Conservation (phyloP, 1,140 invertebrate species). For the Pygmarrhopalites habei region DNA sequence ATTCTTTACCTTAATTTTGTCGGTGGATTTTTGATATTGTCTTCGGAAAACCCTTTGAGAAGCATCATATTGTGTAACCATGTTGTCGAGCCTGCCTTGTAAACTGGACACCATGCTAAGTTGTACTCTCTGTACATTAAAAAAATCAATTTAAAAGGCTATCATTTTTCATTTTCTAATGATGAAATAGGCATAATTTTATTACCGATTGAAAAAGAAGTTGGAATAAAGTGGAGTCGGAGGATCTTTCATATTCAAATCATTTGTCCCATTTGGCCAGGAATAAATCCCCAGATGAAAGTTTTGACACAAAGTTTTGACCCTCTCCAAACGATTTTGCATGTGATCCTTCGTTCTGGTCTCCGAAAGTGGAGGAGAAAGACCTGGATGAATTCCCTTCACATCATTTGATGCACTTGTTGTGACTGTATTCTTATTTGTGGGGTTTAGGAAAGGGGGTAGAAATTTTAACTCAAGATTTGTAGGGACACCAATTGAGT, state of each 20-base stretch:
- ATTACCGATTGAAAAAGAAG: conserved; percentile 49
- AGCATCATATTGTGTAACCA: conserved; percentile 51
- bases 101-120: conserved; percentile 53
- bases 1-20: conserved; percentile 47
- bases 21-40: conserved; percentile 42
- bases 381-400: no score
- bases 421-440: no score
- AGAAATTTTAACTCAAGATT: no score
- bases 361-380: no score
- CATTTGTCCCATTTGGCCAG: conserved; percentile 32
- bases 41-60: conserved; percentile 48
- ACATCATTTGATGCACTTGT: no score
- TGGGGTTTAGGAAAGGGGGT: no score
- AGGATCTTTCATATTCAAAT: conserved; percentile 46
- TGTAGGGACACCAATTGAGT: no score
- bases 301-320: conserved; percentile 44
- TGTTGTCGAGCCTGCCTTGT: conserved; percentile 51
- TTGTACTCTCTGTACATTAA: conserved; percentile 26
- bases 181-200: conserved; percentile 9
- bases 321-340: conserved; percentile 36
- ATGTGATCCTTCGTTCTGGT: not conserved
- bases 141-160: not conserved
- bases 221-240: conserved; percentile 49
- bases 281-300: conserved; percentile 47
- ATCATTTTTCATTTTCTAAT: not conserved